Percentiles rank a stretch among this genome's conserved stretches.
phyloP scores from a whole-genome alignment of 2,113 vertebrate species.

The Leiothrix lutea region DNA sequence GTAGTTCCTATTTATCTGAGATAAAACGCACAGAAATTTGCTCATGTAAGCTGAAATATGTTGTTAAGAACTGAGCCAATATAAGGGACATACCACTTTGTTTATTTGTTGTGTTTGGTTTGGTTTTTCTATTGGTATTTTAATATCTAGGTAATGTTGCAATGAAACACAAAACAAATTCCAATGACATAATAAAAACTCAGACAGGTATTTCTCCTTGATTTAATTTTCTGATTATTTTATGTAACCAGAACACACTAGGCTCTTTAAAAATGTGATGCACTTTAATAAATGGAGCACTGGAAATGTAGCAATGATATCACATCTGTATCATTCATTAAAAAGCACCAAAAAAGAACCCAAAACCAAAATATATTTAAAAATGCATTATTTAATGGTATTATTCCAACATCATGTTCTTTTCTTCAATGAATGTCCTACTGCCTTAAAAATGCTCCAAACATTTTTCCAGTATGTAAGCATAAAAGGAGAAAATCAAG shows the following conservation, averaged over 20 bases:
- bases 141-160: not conserved
- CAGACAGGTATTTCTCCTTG: not conserved
- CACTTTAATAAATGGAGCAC: not conserved
- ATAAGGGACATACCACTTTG: not conserved
- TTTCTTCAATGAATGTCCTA: conserved; percentile 57
- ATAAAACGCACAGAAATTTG: not conserved
- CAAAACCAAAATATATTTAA: not conserved
- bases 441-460: conserved; percentile 68
- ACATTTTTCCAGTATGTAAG: conserved; percentile 64
- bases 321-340: not conserved
- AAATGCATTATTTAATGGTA: not conserved
- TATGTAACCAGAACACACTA: not conserved
- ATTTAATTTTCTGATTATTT: not conserved
- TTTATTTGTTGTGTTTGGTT: not conserved
- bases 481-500: conserved; percentile 65
- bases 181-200: not conserved
- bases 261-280: not conserved
- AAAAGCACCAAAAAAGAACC: not conserved
- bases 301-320: not conserved
- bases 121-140: not conserved
- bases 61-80: not conserved
- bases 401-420: not conserved
- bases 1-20: not conserved
- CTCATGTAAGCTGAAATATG: not conserved
- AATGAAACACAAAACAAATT: not conserved